Conservation (phyloP, 2,888 invertebrate species). For the Hymenopus coronatus region DNA sequence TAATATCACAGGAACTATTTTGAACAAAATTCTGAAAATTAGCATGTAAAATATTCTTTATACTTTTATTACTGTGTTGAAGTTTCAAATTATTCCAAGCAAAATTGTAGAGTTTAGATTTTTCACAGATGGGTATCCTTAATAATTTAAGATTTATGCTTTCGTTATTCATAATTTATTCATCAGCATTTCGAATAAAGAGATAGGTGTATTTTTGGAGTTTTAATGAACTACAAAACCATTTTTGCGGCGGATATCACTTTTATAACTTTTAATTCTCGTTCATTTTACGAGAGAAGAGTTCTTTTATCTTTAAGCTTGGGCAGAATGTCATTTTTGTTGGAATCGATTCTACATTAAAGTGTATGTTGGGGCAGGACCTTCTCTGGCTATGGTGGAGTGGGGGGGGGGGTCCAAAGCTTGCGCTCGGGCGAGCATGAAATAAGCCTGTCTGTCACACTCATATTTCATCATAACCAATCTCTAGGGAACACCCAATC, state of each 20-base stretch:
- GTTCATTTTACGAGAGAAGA: neutral
- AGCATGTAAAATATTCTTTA: too few relatives aligned
- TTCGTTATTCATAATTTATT: too few relatives aligned
- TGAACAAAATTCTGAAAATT: too few relatives aligned
- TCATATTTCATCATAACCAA: neutral
- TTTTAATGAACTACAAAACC: neutral
- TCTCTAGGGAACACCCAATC: neutral
- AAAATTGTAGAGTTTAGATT: too few relatives aligned
- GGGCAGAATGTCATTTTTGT: neutral
- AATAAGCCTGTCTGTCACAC: neutral
- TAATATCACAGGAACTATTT: too few relatives aligned
- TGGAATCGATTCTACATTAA: neutral
- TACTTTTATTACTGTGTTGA: too few relatives aligned
- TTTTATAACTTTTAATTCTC: neutral
- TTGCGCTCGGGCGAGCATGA: neutral
- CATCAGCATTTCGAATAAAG: too few relatives aligned
- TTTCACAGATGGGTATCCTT: too few relatives aligned
- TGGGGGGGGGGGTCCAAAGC: neutral
- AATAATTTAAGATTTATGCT: too few relatives aligned
- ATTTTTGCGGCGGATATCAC: neutral
- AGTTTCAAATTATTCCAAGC: too few relatives aligned
- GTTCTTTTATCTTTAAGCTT: neutral
- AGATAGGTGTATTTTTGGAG: neutral
- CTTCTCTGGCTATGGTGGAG: too few relatives aligned
- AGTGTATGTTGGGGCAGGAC: neutral